Evolutionary conservation across 2,888 invertebrate genomes (phyloP), one percentile per base, ranked within the genome.

Genomic region (Sphaeridia pumilis): DNA sequence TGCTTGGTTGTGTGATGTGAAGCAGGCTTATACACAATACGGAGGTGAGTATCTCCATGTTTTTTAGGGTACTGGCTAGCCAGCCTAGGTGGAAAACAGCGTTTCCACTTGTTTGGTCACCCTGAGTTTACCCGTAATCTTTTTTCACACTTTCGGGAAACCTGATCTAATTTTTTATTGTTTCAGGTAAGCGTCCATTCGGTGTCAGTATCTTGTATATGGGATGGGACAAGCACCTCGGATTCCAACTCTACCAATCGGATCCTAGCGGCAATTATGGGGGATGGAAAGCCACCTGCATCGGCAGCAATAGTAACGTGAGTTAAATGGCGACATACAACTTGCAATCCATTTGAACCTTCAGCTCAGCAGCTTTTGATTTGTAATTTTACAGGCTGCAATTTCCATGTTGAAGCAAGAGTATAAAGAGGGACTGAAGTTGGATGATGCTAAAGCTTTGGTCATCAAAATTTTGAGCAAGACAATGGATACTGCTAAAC

Each of bases 251-350:
- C 31, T 99, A 98, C 72, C 98, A 98, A 70, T 97, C 95, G 1
- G 98, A 99, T 74, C 98, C 98, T 31, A 95, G 95, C 71, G 98
- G 98, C 26, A 93, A 98, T 74, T 99, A 98, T 70, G 89, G 95
- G 59, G 98, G 98, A 7, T 99, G 98, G 98, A 98, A 97, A 71
- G 98, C 97, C 0, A 98, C 98, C 17, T 99, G 98, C 72, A 98
- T 99, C 69, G 98, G 98, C 55, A 95, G 92, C 69, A 98, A 98
- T 69, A 92, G 94, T 70, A 87, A 93, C 61, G 87, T 87, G 75
- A 78, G 81, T 75, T 36, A 34, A 54, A 14, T 5, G n/a, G n/a
- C n/a, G n/a, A n/a, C n/a, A n/a, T n/a, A n/a, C n/a, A n/a, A n/a
- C n/a, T n/a, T n/a, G n/a, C n/a, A n/a, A n/a, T n/a, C n/a, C n/a